These are phyloP conservation scores for Pogonus chalceus DNA, from an alignment of 1,140 invertebrate genomes.

Conservation along the genomic window DNA sequence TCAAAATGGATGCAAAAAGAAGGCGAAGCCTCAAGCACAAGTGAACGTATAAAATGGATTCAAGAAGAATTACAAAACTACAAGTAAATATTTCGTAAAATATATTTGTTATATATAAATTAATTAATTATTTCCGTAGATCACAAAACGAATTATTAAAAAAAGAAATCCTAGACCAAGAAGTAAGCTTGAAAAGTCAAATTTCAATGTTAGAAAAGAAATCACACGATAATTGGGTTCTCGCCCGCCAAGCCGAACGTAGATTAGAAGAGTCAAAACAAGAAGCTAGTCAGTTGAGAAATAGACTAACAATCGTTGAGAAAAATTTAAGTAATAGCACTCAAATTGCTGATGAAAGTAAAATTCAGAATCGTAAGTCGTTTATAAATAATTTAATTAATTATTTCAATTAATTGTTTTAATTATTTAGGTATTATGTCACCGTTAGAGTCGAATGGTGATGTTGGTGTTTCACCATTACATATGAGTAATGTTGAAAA, in stretches of 20 bases:
- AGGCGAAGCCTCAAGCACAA: slow-evolving; percentile 66
- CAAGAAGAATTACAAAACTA: slow-evolving; percentile 71
- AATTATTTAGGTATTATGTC: slow-evolving; percentile 23
- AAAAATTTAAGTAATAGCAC: slow-evolving; percentile 39
- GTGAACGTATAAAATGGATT: slow-evolving; percentile 63
- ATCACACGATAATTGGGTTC: slow-evolving; percentile 68
- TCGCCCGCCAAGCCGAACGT: slow-evolving; percentile 60
- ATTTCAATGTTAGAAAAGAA: slow-evolving; percentile 64
- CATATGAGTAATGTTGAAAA: slow-evolving; percentile 40
- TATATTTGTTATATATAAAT: not conserved
- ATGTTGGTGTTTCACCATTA: slow-evolving; percentile 26
- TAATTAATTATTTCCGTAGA: slow-evolving; percentile 33
- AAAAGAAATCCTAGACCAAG: slow-evolving; percentile 68
- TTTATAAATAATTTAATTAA: too few species aligned
- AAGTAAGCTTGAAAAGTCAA: slow-evolving; percentile 63
- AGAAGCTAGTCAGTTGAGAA: slow-evolving; percentile 60
- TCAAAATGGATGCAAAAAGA: slow-evolving; percentile 72
- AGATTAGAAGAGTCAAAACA: slow-evolving; percentile 64
- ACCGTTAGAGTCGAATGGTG: slow-evolving; percentile 30
- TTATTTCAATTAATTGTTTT: not conserved
- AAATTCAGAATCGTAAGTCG: slow-evolving; percentile 28
- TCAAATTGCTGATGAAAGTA: slow-evolving; percentile 22
- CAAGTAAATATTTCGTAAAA: slow-evolving; percentile 45
- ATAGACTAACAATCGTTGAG: slow-evolving; percentile 54
- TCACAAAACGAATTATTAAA: slow-evolving; percentile 62